Evolutionary conservation across 2,113 vertebrate genomes (phyloP), one percentile per base, ranked within the genome.

Genomic region (Engraulis encrasicolus): DNA sequence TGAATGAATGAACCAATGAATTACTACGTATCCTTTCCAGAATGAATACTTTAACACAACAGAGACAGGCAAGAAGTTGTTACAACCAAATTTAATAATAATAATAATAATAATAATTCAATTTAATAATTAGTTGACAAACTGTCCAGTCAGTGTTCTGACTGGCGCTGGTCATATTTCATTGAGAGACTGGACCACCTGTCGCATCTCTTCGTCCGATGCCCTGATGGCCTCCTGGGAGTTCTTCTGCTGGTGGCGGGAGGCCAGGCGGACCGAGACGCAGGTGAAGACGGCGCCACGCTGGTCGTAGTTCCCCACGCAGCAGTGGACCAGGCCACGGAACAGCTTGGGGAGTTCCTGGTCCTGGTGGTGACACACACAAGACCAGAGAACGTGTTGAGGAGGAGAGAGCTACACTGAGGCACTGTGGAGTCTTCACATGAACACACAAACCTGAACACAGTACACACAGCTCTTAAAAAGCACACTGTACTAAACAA

Each of bases 321-420:
- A 98, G 50, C 98, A 96, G 87, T 98, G 96, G 84, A 97, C 93
- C 90, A 95, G 96, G 66, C 97, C 97, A 90, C 98, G 95, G 88
- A 98, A 97, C 85, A 99, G 94, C 87, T 97, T 96, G 82, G 97
- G 97, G 81, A 99, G 95, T 37, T 94, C 93, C 40, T 95, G 95
- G 86, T 99, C 98, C 98, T 99, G 92, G n/a, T n/a, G n/a, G n/a
- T n/a, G n/a, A n/a, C n/a, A n/a, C n/a, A 91, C 81, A 82, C 20
- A 78, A 81, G 20, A 19, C 17, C 12, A 79, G 52, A 19, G 0
- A 18, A 9, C 31, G 12, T 14, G 12, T 66, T 31, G 54, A 58
- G 20, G n/a, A n/a, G n/a, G 20, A 6, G 54, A 5, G 6, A 20
- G 54, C 20, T n/a, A 20, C 54, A n/a, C 20, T 58, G 54, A 20